A percentile compares a stretch with the other conserved stretches of the same genome.
Evolutionary conservation across 2,113 vertebrate genomes (phyloP).

Genomic region (Passerina amoena): DNA sequence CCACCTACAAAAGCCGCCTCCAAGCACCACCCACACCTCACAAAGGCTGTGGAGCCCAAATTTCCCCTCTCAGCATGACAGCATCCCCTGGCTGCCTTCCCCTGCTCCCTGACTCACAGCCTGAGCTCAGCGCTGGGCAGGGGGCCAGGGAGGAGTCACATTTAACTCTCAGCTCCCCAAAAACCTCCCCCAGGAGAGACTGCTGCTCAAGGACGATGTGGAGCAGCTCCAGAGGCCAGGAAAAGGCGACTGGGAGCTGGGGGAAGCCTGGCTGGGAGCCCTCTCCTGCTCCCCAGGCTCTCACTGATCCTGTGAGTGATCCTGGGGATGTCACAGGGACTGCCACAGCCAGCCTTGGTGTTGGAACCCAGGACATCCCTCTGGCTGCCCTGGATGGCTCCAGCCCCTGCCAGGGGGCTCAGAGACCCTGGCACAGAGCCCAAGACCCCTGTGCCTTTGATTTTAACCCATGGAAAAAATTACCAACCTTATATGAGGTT

Average conservation of each 20-base stretch:
- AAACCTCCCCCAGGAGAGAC: not conserved
- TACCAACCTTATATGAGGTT: too few species aligned
- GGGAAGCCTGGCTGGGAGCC: not conserved
- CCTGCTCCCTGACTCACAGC: not conserved
- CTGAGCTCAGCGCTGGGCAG: not conserved
- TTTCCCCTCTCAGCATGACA: not conserved
- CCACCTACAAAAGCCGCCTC: not conserved
- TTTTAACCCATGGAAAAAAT: too few species aligned
- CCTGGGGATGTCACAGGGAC: not conserved
- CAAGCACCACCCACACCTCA: fast-evolving
- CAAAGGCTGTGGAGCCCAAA: not conserved
- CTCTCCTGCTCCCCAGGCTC: not conserved
- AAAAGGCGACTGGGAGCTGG: not conserved
- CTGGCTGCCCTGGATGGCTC: too few species aligned
- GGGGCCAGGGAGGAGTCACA: not conserved
- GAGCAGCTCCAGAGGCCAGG: not conserved
- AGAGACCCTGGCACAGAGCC: too few species aligned
- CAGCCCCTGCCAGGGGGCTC: too few species aligned
- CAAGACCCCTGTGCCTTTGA: too few species aligned
- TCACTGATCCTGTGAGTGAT: not conserved
- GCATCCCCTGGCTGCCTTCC: constrained; percentile 16
- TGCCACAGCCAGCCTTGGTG: too few species aligned
- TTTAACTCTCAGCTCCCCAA: not conserved
- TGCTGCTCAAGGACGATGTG: fast-evolving
- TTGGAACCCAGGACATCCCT: too few species aligned